Evolutionary conservation across 1,140 invertebrate genomes (phyloP), one percentile per base, ranked within the genome.

Genomic region (Diorhabda sublineata): DNA sequence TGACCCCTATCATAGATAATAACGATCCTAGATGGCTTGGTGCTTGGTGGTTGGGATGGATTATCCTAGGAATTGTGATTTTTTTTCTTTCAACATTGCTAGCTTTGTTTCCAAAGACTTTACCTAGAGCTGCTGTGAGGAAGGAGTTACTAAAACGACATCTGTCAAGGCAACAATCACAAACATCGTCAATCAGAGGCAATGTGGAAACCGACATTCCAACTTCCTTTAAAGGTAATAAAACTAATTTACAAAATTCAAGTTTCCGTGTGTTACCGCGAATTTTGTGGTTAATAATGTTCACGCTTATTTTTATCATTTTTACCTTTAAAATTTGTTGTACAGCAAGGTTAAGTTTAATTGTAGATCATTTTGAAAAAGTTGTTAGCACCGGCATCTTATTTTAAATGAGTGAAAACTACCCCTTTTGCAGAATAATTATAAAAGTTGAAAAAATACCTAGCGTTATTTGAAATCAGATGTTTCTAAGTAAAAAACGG

Each of bases 41-140:
- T 2, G 90, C 90, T 7, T 92, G 90, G 91, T 92, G 90, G 91
- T 72, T 92, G 43, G 92, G 92, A 42, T 93, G 85, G 91, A 85
- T 92, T 44, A 84, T 91, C 6, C 81, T 91, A 65, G 90, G 87
- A n/a, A 76, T 85, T 0, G 74, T 89, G 2, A 81, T 91, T 0
- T 82, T 88, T n/a, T 64, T 89, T 41, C 87, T 88, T 44, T 85
- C 87, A 0, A 83, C 85, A 4, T 79, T 90, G n/a, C 81, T 90
- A 2, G 84, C 87, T 0, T 80, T 90, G 45, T 90, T 90, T 71
- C 89, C 89, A 5, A 87, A 87, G 75, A 85, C 87, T 2, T 74
- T 90, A 45, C 88, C 89, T 0, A 78, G 87, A 56, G 87, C 88
- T 0, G 84, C 84, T 2, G 84, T 86, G 0, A 79, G 87, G 45